These are phyloP conservation scores for Balaenoptera acutorostrata DNA, from an alignment of 2,113 vertebrate species.

Conservation along the genomic window DNA sequence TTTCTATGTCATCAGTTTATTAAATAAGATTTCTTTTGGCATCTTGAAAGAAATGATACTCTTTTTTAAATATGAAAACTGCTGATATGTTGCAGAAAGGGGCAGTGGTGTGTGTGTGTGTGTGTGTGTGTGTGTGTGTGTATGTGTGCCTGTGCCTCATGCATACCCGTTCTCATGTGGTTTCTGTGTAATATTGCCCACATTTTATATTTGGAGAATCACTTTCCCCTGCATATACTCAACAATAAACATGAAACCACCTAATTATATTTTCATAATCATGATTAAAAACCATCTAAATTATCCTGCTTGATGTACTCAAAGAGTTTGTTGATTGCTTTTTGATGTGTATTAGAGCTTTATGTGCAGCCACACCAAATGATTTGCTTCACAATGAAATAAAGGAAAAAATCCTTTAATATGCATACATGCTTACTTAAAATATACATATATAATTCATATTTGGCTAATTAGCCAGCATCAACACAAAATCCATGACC, in stretches of 20 bases:
- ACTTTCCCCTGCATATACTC: constrained; percentile 76
- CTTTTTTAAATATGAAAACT: constrained; percentile 74
- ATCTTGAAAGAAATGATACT: constrained; percentile 67
- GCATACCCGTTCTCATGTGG: constrained; percentile 46
- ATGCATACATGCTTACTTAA: constrained; percentile 74
- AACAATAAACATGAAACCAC: constrained; percentile 81
- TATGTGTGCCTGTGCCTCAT: background rate
- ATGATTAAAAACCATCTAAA: constrained; percentile 84
- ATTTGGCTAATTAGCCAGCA: constrained; percentile 80
- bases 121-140: background rate
- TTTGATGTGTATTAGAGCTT: constrained; percentile 82
- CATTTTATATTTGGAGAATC: constrained; percentile 80
- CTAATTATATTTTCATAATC: constrained; percentile 85
- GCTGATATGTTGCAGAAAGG: constrained; percentile 62
- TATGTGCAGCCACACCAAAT: constrained; percentile 79
- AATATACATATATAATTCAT: constrained; percentile 79
- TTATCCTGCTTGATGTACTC: constrained; percentile 82
- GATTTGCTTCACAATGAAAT: constrained; percentile 78
- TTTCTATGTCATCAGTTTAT: constrained; percentile 69
- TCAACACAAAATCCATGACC: constrained; percentile 73
- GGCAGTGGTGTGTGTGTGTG: constrained; percentile 21
- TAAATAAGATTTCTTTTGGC: constrained; percentile 76
- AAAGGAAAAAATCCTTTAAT: constrained; percentile 66
- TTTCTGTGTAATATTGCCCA: constrained; percentile 74
- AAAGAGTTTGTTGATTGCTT: constrained; percentile 84